Evolutionary conservation across 2,888 invertebrate genomes (phyloP), one percentile per base, ranked within the genome.

Genomic region (Octonoba sinensis): DNA sequence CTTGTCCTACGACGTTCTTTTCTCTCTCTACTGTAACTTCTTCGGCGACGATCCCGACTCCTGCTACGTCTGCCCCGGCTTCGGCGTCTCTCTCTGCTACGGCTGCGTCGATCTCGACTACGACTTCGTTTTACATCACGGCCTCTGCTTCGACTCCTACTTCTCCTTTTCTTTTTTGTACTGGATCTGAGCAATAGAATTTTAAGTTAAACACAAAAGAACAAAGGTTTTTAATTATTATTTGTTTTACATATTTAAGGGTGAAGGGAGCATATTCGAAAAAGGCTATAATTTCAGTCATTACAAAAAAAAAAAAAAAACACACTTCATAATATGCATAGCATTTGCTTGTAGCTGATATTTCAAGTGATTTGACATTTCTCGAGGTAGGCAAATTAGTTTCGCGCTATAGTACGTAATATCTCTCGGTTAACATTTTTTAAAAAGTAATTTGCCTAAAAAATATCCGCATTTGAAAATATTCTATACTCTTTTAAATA

Each of bases 21-120:
- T 47, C 71, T 76, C 11, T 78, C 77, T 15, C 74, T 51, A 49
- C 85, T 84, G 59, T 83, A 82, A 64, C 84, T 86, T 11, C 83
- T 57, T 0, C 70, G 46, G 4, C 81, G 51, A 3, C 81, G 47
- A 3, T 78, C 73, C 0, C 81, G 56, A 51, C 83, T 79, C 47
- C 76, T 71, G 15, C 83, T 81, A 12, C 79, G 46, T 12, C 77
- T 73, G 4, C 66, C 46, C 13, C 70, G 67, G 59, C 74, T 82
- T n/a, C 84, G 62, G 49, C 72, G 54, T 54, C 74, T 56, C 36
- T 64, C 65, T 51, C 77, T 46, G 49, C 82, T 72, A 0, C 77
- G 54, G 36, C 83, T 83, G 24, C 77, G 18, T 13, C 76, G 44
- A 18, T 76, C 69, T 18, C 69, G 59, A 49, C 69, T 76, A 8